Evolutionary conservation across 2,888 invertebrate species (phyloP), one percentile per base, ranked within the genome.

Genomic region (Lottia gigantea): DNA sequence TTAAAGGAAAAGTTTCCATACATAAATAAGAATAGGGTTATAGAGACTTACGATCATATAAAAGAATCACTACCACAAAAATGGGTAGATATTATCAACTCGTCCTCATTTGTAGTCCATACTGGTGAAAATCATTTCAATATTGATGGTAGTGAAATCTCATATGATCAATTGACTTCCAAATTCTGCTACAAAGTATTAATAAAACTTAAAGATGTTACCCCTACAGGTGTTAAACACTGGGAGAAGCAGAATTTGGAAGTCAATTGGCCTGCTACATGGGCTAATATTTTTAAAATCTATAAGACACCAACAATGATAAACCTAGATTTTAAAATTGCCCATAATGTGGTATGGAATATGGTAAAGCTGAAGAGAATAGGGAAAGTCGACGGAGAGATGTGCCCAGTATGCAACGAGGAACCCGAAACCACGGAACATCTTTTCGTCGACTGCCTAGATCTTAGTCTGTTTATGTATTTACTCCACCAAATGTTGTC

Each of bases 201-300:
- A n/a, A 11, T 49, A n/a, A 49, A 49, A 14, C 16, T 49, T 49
- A 49, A 49, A 49, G 16, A 49, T 49, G 19, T 14, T 19, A 4
- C 6, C 16, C 49, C 49, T 15, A 49, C 49, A n/a, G 16, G n/a
- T 19, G n/a, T 49, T 49, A 49, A 6, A 49, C 12, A n/a, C 12
- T 49, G 49, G 49, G 49, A 49, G 19, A 49, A 49, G 49, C 49
- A 49, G 16, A 49, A 49, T 14, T 49, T 49, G 49, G 49, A 49
- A 7, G 49, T 49, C n/a, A 49, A 49, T 19, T 49, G 49, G 49
- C 15, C 49, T n/a, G 19, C 12, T n/a, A 49, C 49, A 49, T 49
- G 49, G 49, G 19, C 16, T 49, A 49, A 49, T 49, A 14, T 49
- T 11, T n/a, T n/a, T 49, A 49, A 19, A 49, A 6, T 11, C 6